These are phyloP conservation scores for Pampusana beccarii DNA, from an alignment of 2,113 vertebrate species.

Conservation along the genomic window DNA sequence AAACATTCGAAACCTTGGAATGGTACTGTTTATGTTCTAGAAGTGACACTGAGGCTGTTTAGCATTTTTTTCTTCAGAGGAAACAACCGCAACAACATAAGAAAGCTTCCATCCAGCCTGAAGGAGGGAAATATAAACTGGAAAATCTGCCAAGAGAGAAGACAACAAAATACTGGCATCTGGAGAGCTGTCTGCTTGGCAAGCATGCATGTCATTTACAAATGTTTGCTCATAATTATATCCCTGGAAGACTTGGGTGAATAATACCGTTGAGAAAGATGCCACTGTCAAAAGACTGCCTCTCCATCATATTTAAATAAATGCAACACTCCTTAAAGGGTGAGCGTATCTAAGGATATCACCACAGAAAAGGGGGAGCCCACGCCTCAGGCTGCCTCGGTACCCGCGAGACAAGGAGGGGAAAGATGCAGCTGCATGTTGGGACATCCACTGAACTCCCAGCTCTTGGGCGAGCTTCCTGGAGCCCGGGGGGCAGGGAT, in stretches of 20 bases:
- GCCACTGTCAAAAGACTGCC: not conserved
- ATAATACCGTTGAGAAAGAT: not conserved
- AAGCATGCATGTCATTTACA: conserved; percentile 17
- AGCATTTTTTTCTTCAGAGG: not conserved
- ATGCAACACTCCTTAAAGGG: not conserved
- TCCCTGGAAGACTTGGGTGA: not conserved
- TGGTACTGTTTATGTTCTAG: not conserved
- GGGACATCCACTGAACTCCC: not conserved
- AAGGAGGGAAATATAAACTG: conserved; percentile 18
- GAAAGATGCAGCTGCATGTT: not conserved
- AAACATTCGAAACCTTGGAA: not conserved
- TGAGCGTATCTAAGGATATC: not conserved
- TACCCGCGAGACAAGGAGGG: not conserved
- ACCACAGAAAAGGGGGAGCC: not conserved
- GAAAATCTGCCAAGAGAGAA: conserved; percentile 29
- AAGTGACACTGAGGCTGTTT: not conserved
- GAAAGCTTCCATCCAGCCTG: not conserved
- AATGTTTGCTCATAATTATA: conserved; percentile 52
- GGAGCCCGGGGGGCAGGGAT: not conserved
- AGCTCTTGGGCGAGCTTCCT: not conserved
- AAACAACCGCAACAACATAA: not conserved
- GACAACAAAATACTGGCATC: conserved; percentile 43
- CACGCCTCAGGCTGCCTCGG: not conserved
- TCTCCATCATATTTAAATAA: not conserved
- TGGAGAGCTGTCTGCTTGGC: conserved; percentile 43